A percentile compares a stretch with the other conserved stretches of the same genome.
Conservation (phyloP, 2,113 vertebrate genomes). For the Urocynchramus pylzowi region DNA sequence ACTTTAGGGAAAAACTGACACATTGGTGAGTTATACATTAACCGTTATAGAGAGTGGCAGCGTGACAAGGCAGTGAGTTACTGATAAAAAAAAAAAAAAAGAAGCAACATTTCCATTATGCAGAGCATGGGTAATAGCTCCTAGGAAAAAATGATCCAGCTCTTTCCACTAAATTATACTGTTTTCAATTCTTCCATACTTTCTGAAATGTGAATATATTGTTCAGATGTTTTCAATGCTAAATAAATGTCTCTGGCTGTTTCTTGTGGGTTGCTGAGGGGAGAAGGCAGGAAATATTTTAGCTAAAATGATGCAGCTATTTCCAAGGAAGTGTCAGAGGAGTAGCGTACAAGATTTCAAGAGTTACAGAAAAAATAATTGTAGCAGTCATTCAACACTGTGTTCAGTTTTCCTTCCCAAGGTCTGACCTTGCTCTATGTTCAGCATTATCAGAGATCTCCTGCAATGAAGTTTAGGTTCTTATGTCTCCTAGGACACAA, state of each 20-base stretch:
- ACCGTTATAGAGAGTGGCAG: background rate
- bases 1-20: conserved; percentile 9
- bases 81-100: background rate
- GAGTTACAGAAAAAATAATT: background rate
- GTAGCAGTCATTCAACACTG: background rate
- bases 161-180: background rate
- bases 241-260: background rate
- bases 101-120: background rate
- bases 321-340: background rate
- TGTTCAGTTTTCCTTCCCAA: background rate
- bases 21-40: conserved; percentile 2
- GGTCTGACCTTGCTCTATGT: background rate
- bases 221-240: background rate
- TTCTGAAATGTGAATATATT: background rate
- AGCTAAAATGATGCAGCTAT: background rate
- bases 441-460: background rate
- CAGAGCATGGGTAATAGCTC: background rate
- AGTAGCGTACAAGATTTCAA: background rate
- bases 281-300: background rate
- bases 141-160: background rate
- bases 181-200: background rate
- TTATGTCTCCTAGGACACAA: background rate
- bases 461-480: background rate
- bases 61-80: background rate
- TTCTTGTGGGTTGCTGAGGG: background rate